Conservation (phyloP, 2,888 invertebrate species). For the Thysanoteuthis rhombus region DNA sequence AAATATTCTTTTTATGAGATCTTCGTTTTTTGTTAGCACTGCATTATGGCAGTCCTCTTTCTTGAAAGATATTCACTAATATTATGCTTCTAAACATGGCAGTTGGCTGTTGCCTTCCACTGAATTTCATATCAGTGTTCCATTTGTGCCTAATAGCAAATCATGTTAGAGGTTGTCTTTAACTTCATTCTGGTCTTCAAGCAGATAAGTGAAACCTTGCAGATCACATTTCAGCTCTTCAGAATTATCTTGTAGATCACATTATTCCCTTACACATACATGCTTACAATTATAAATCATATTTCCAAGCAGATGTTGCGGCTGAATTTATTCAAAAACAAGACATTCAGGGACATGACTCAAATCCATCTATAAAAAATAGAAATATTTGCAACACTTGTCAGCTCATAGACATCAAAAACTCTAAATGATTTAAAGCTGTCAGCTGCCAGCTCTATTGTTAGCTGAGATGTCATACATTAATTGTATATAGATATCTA, state of each 20-base stretch:
- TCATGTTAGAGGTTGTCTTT: background rate
- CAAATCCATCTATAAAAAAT: background rate
- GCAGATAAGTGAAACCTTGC: background rate
- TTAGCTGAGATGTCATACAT: background rate
- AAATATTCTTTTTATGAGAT: too few species aligned
- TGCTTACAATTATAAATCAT: background rate
- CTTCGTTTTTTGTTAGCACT: too few species aligned
- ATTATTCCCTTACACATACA: background rate
- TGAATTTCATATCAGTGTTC: background rate
- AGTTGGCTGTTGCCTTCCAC: background rate
- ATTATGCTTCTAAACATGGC: background rate
- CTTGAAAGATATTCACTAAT: background rate
- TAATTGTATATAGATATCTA: background rate
- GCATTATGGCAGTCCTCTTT: too few species aligned
- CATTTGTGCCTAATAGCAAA: background rate
- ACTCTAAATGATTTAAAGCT: background rate
- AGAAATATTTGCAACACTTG: background rate
- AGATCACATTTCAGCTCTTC: background rate
- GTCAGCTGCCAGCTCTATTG: background rate
- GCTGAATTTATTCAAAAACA: background rate
- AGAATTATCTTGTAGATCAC: background rate
- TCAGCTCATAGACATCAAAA: background rate
- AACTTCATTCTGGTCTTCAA: background rate
- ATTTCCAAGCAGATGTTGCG: background rate
- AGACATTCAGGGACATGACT: background rate